Conservation (phyloP, 2,888 invertebrate species). For the Tineola bisselliella region DNA sequence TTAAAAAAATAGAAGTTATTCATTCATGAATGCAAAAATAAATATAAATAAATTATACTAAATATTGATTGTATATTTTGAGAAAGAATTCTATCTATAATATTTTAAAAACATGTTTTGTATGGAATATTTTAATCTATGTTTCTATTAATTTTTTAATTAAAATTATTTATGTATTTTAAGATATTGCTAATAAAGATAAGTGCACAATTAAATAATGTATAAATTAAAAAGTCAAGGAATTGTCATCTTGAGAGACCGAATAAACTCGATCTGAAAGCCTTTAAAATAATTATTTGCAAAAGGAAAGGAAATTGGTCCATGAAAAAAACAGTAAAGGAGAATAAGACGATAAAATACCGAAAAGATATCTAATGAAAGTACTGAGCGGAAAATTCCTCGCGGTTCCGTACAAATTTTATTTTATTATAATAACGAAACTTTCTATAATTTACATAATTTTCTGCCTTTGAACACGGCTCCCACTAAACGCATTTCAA, state of each 20-base stretch:
- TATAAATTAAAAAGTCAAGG: conserved; percentile 19
- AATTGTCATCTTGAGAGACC: not conserved
- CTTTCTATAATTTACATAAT: conserved; percentile 34
- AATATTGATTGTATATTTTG: no score
- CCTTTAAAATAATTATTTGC: conserved; percentile 2
- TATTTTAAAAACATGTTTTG: no score
- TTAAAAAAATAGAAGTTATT: no score
- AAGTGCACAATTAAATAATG: no score
- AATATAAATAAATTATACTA: no score
- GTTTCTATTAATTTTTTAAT: no score
- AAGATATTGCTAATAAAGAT: no score
- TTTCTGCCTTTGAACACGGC: conserved; percentile 25
- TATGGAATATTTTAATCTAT: no score
- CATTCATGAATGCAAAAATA: no score
- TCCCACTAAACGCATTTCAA: not conserved
- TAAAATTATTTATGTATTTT: no score
- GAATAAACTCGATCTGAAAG: not conserved
- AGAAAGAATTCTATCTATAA: no score
- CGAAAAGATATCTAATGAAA: not conserved
- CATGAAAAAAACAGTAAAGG: conserved; percentile 4
- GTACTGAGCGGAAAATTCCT: conserved; percentile 1
- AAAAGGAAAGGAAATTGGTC: not conserved
- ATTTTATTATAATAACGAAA: conserved; percentile 30
- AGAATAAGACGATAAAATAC: conserved; percentile 8
- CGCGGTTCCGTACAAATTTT: conserved; percentile 13